Base-by-base conservation (phyloP, 1,140 invertebrate species). In the Lasioglossum albipes region DNA sequence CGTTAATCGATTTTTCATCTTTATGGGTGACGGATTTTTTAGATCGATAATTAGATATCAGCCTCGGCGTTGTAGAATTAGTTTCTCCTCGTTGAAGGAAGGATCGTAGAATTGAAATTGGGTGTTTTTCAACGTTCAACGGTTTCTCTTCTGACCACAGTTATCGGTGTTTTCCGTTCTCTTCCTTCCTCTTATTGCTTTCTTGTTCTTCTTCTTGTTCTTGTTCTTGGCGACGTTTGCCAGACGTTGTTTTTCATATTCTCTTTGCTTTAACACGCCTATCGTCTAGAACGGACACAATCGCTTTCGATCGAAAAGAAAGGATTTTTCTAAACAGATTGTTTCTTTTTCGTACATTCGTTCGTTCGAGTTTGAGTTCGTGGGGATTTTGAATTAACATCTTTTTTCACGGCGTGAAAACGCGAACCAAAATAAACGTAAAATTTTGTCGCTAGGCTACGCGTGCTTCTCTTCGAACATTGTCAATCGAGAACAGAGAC, bases 1-100 rank as follows among this genome's bases (percentile, higher is more conserved):
- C 76, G 76, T 82, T 85, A 69, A 78, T 54, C 66, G 54, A 67
- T 73, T 67, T 83, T 83, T 83, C 65, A 65, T 74, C 72, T 85
- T 62, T 59, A 59, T 69, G 72, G 66, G 72, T 86, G 75, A 73
- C 42, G 81, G 72, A 76, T 75, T 61, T 79, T 59, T 76, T 84
- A 82, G 62, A 61, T 82, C 16, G 61, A 57, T 69, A 75, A 69
- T 80, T 69, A 80, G 65, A 36, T 3, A 42, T 7, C 49, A 13
- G 69, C 31, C 69, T 78, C 66, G 75, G 52, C 52, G 31, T 82
- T 13, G 69, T 75, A 49, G 27, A 36, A 52, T 27, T 49, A 41
- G 61, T 79, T 16, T 75, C 45, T 65, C 75, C 67, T 69, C 31
- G 49, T 62, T 42, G 67, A 49, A 71, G 31, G 57, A 69, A 72